Percentiles rank a stretch among this genome's conserved stretches.
phyloP scores from a whole-genome alignment of 2,797 vertebrate genomes.

The Poeciliopsis presidionis region DNA sequence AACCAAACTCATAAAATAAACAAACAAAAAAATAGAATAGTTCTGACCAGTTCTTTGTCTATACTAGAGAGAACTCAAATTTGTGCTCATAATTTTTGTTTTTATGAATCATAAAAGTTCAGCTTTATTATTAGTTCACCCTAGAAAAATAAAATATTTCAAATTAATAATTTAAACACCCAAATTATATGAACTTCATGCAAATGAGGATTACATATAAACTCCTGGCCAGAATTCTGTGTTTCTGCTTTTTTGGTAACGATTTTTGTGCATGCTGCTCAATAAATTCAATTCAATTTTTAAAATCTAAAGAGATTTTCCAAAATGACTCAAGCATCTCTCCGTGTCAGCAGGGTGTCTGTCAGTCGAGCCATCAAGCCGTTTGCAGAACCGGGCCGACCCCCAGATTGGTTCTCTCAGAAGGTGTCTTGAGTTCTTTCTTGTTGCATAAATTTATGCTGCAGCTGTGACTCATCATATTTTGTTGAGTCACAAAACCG shows the following conservation, averaged over 20 bases:
- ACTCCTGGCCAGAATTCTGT: not conserved
- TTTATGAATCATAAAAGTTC: not conserved
- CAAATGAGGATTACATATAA: not conserved
- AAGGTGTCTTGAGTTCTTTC: conserved; percentile 80
- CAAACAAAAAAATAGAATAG: not conserved
- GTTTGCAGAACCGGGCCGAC: conserved; percentile 93
- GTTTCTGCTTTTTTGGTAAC: not conserved
- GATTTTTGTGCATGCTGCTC: not conserved
- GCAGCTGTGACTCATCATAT: conserved; percentile 9
- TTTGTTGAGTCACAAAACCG: conserved; percentile 1
- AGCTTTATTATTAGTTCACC: not conserved
- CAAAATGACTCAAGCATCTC: not conserved
- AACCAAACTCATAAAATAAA: no score
- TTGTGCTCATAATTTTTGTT: not conserved
- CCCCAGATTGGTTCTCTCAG: conserved; percentile 98
- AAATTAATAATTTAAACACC: not conserved
- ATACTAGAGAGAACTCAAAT: not conserved
- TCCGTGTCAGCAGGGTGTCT: conserved; percentile 86
- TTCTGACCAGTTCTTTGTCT: not conserved
- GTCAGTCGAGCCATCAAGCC: conserved; percentile 98
- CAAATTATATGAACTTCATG: not conserved
- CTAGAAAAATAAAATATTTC: not conserved
- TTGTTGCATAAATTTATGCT: not conserved
- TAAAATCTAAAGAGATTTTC: not conserved
- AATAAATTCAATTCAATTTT: not conserved